A percentile compares a stretch with the other conserved stretches of the same genome.
Evolutionary conservation across 2,113 vertebrate genomes (phyloP).

Genomic region (Amphilophus citrinellus): DNA sequence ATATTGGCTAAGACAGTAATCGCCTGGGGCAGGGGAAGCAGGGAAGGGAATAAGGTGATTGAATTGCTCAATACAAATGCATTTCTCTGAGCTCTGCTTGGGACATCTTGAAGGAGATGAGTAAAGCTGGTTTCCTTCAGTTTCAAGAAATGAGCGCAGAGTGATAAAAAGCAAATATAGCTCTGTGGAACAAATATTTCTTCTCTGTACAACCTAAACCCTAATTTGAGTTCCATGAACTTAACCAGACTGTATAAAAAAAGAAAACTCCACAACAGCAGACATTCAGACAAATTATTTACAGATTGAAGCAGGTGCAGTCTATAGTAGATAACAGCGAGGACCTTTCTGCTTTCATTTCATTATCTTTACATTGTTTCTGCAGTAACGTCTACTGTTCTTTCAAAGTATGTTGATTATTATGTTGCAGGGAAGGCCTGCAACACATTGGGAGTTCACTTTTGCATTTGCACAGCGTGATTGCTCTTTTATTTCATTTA

Average conservation of each 20-base stretch:
- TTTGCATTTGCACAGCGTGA: conserved; percentile 9
- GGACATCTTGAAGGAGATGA: neutral
- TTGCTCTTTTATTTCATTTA: conserved; percentile 21
- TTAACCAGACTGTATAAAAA: neutral
- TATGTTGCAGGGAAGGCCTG: neutral
- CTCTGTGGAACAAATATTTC: neutral
- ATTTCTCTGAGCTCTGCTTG: conserved; percentile 9
- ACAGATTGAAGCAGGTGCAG: neutral
- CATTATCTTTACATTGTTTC: neutral
- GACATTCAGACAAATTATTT: neutral
- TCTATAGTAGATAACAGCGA: too few relatives aligned
- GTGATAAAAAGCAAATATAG: neutral
- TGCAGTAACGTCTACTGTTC: neutral
- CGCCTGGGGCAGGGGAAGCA: conserved; percentile 25
- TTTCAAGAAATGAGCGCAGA: neutral
- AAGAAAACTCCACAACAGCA: neutral
- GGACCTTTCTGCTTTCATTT: neutral
- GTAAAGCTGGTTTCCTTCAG: neutral
- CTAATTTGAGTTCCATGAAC: neutral
- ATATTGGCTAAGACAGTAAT: neutral
- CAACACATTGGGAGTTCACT: neutral
- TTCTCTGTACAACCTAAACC: neutral
- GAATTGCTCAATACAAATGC: conserved; percentile 37
- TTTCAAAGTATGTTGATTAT: neutral
- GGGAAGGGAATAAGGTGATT: neutral